Base-by-base conservation (phyloP, 2,888 invertebrate genomes). In the Hemicrepidius hirtus region DNA sequence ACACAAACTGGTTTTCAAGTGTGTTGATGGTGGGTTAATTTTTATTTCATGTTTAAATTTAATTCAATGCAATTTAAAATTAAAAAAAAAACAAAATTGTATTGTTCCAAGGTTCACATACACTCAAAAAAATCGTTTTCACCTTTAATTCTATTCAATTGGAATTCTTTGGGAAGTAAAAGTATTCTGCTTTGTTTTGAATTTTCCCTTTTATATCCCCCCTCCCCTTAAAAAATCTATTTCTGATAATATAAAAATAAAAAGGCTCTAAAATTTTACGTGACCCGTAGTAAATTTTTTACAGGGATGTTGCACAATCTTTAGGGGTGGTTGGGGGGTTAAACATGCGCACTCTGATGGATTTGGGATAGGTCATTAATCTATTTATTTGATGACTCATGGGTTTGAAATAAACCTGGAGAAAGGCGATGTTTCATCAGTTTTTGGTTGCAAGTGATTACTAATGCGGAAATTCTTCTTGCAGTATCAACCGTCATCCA, bases 321-420 rank as follows among this genome's bases (percentile, higher is more conserved):
- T n/a, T 62, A 20, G 49, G 64, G 64, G 64, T 37, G 35, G 64
- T 35, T 65, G 13, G n/a, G 21, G 63, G 68, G 68, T 10, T 64
- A 37, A 59, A 35, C 55, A 63, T 72, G 72, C 68, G 63, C 67
- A 53, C 65, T 18, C 46, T 49, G 28, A 21, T 32, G 9, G 16
- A 12, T 59, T 72, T 72, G 72, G 60, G 68, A 72, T 72, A 72
- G 72, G 72, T 72, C 72, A 46, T 72, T 72, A 72, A 68, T 68
- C 13, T 63, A 68, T 68, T 68, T 68, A 50, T 49, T 40, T 21
- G 57, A 50, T 72, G 72, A 72, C 49, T 72, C 72, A 72, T 64
- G 37, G 41, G 50, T 62, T 44, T 62, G 53, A 62, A 62, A 70
- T 57, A 67, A 37, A 16, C 20, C 41, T 18, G 20, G 46, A 32